Base-by-base conservation (phyloP, 2,113 vertebrate genomes). In the Pachycephala philippinensis region DNA sequence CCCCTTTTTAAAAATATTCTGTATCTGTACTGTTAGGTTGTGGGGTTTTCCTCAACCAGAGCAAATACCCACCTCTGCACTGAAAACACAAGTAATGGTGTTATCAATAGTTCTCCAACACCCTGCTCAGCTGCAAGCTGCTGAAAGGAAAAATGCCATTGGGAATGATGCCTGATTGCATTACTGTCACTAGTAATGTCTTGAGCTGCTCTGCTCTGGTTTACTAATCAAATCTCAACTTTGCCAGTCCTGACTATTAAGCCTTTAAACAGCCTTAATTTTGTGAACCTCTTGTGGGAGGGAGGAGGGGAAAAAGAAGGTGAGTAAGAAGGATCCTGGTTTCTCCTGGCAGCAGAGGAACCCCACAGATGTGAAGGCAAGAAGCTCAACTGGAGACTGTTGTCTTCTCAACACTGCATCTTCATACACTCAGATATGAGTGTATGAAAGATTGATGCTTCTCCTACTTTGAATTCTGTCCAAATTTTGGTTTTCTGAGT, bases 201-300 rank as follows among this genome's bases (percentile, higher is more conserved):
- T 93, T 86, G 42, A 89, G 83, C 64, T 89, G 33, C 49, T 87
- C 79, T 93, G 71, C 71, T 92, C 70, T 69, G 68, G 54, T 86
- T 94, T 80, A 26, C 69, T 91, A 93, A 92, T 93, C 80, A 89
- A 93, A 95, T 95, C 69, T 91, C 33, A 84, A 15, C 27, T 89
- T 92, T 78, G 71, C 90, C 79, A 77, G 83, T 88, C 89, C 83
- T 90, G 68, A 59, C 44, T 92, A 52, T 91, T 89, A 89, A 82
- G 64, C 60, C 42, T 87, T 65, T 79, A 68, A 93, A 83, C 54
- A 81, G 37, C 30, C 82, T 71, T 92, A 74, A 84, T 90, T 93
- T 90, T 88, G 40, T 94, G 65, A 93, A 63, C 27, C 14, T 92
- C n/a, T 61, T 53, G 4, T 80, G 45, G 47, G 64, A 92, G 69